These are phyloP conservation scores for Kradibia gibbosae DNA, from an alignment of 1,140 invertebrate species.

Conservation along the genomic window DNA sequence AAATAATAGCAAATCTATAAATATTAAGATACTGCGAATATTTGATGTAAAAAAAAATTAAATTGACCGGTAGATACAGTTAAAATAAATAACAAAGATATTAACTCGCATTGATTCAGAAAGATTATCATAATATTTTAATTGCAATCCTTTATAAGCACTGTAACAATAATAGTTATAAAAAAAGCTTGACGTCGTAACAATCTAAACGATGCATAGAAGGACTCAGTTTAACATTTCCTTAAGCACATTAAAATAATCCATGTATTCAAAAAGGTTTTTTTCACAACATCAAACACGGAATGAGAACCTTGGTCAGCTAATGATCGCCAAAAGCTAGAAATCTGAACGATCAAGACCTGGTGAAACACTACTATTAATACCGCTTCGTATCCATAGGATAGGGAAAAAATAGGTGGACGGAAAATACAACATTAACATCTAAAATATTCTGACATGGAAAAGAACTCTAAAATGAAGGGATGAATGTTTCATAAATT, in stretches of 20 bases:
- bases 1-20: too few species aligned
- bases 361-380: background rate
- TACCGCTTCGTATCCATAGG: background rate
- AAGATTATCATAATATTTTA: background rate
- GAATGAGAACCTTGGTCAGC: slow-evolving; percentile 32
- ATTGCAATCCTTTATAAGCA: background rate
- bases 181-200: background rate
- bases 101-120: background rate
- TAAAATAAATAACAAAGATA: background rate
- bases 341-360: slow-evolving; percentile 29
- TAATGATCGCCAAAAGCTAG: slow-evolving; percentile 28
- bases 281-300: slow-evolving; percentile 24
- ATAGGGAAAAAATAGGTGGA: background rate
- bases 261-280: slow-evolving; percentile 22
- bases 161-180: too few species aligned
- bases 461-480: slow-evolving; percentile 61
- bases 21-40: too few species aligned
- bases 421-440: background rate
- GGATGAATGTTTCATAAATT: slow-evolving; percentile 63
- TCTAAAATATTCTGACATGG: background rate
- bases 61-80: too few species aligned
- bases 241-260: background rate
- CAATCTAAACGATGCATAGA: background rate
- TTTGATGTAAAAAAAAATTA: too few species aligned
- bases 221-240: background rate